These are phyloP conservation scores for Dryococelus australis DNA, from an alignment of 2,888 invertebrate genomes.

Conservation along the genomic window DNA sequence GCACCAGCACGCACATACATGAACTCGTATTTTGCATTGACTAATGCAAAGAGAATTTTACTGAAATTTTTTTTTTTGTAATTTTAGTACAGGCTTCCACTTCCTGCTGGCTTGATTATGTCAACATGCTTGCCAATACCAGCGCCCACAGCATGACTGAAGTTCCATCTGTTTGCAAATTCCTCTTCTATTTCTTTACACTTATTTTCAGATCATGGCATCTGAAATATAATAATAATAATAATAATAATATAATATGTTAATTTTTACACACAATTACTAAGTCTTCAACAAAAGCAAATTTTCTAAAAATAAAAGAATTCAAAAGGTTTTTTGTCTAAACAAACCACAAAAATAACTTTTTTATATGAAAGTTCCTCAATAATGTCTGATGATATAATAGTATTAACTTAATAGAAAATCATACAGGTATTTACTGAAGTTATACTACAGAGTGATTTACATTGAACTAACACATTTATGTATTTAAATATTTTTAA, in stretches of 20 bases:
- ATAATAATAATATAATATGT: background rate
- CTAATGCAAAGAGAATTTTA: constrained; percentile 18
- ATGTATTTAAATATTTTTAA: background rate
- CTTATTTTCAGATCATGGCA: background rate
- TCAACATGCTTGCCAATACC: background rate
- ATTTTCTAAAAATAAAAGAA: too few species aligned
- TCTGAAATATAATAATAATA: constrained; percentile 6
- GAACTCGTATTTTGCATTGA: constrained; percentile 18
- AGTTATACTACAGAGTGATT: too few species aligned
- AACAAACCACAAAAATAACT: background rate
- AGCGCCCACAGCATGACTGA: background rate
- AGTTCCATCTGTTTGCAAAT: constrained; percentile 13
- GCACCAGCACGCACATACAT: background rate
- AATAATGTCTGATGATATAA: too few species aligned
- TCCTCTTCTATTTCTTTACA: background rate
- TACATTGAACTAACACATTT: too few species aligned
- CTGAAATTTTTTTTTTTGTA: constrained; percentile 18
- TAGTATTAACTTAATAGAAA: too few species aligned
- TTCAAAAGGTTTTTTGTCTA: too few species aligned
- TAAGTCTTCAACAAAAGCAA: background rate
- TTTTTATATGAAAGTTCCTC: background rate
- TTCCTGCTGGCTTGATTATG: constrained; percentile 7
- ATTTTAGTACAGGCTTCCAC: background rate
- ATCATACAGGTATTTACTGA: too few species aligned
- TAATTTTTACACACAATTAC: background rate